phyloP scores from a whole-genome alignment of 2,888 invertebrate species.

The Nephrocerus scutellatus region DNA sequence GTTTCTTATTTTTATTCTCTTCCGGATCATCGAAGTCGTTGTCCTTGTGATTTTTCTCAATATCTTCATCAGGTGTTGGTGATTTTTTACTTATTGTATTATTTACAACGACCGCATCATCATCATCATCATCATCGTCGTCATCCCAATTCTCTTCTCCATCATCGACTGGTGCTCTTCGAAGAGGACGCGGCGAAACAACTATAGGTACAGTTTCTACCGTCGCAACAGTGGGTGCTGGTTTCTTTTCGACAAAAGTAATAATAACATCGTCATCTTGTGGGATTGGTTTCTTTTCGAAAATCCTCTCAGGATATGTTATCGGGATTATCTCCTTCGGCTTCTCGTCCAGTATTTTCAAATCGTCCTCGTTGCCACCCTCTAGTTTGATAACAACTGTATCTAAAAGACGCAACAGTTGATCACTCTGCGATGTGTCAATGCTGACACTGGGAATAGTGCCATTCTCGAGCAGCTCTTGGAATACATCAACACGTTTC shows the following conservation, averaged over 20 bases:
- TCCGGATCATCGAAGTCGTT: constrained; percentile 14
- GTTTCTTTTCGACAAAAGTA: constrained; percentile 32
- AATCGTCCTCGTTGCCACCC: constrained; percentile 83
- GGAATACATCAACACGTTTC: constrained; percentile 83
- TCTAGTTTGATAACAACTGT: constrained; percentile 95
- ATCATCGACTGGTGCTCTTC: constrained; percentile 25
- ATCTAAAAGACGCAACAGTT: constrained; percentile 81
- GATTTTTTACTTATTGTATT: background rate
- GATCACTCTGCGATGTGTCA: constrained; percentile 77
- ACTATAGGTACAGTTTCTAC: constrained; percentile 26
- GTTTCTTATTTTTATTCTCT: constrained; percentile 25
- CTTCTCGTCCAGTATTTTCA: constrained; percentile 74
- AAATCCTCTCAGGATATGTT: constrained; percentile 32
- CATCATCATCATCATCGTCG: constrained; percentile 39
- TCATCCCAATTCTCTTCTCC: constrained; percentile 43
- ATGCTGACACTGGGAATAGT: constrained; percentile 71
- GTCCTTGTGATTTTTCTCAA: background rate
- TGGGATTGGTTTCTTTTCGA: constrained; percentile 27
- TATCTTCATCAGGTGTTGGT: constrained; percentile 9
- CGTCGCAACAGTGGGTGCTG: constrained; percentile 18
- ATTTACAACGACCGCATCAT: constrained; percentile 25
- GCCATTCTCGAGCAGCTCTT: constrained; percentile 69
- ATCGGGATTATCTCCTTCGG: constrained; percentile 36
- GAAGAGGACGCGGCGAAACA: constrained; percentile 30
- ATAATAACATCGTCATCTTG: constrained; percentile 35